These are phyloP conservation scores for Orcinus orca DNA, from an alignment of 2,113 vertebrate genomes.

Conservation along the genomic window DNA sequence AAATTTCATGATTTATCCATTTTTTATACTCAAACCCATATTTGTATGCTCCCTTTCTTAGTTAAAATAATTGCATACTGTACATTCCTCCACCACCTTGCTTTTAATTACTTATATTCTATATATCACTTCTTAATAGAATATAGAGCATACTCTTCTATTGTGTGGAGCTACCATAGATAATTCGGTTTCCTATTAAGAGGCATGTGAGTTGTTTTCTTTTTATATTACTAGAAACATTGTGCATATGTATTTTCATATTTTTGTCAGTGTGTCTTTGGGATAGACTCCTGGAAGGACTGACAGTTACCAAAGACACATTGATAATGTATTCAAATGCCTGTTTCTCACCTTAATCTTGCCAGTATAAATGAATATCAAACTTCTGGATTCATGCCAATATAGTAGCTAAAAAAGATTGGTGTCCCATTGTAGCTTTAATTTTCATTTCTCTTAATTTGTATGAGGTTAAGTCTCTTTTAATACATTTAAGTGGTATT, in stretches of 20 bases:
- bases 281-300: background rate
- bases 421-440: background rate
- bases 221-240: background rate
- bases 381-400: background rate
- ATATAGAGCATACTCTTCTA: background rate
- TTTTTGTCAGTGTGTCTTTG: background rate
- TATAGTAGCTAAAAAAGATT: background rate
- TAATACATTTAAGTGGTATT: background rate
- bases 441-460: background rate
- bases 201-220: background rate
- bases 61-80: background rate
- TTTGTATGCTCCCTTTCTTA: background rate
- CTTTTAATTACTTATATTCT: background rate
- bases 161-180: background rate
- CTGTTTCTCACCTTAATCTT: background rate
- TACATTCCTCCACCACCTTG: background rate
- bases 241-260: background rate
- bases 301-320: background rate
- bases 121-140: background rate
- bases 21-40: background rate
- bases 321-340: background rate
- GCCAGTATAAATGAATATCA: background rate
- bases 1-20: background rate
- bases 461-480: background rate
- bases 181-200: background rate